A percentile compares a stretch with the other conserved stretches of the same genome.
phyloP scores from a whole-genome alignment of 2,113 vertebrate genomes.

The Notothenia coriiceps region DNA sequence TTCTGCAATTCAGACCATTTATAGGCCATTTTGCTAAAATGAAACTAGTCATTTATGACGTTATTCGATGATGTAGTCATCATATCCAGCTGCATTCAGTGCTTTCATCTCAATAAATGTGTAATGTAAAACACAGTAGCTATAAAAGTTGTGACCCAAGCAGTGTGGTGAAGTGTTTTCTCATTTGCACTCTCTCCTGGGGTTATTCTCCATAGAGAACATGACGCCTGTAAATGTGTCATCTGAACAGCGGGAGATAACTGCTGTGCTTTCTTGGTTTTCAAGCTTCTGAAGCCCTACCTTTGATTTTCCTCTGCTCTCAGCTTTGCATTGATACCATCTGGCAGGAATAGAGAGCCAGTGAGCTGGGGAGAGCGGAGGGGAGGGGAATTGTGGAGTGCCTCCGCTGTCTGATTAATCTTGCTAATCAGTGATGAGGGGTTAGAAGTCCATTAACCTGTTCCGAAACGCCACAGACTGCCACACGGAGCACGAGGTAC shows the following conservation, averaged over 20 bases:
- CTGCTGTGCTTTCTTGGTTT: constrained; percentile 64
- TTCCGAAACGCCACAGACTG: constrained; percentile 56
- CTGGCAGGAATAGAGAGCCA: constrained; percentile 71
- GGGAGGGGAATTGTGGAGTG: constrained; percentile 41
- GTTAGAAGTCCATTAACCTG: constrained; percentile 82
- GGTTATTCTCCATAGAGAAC: constrained; percentile 41
- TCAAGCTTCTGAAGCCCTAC: constrained; percentile 67
- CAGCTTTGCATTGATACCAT: constrained; percentile 76
- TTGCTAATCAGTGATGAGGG: constrained; percentile 77
- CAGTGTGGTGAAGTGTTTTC: constrained; percentile 22
- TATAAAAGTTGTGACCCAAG: constrained; percentile 20
- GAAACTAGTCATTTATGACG: not conserved
- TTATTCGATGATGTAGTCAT: not conserved
- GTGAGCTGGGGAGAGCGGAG: constrained; percentile 29
- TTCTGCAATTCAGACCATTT: not conserved
- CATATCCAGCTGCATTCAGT: not conserved
- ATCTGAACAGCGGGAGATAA: constrained; percentile 74
- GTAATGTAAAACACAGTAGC: not conserved
- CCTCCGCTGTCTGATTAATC: constrained; percentile 77
- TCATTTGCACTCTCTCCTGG: constrained; percentile 40
- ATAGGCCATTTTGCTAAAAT: not conserved
- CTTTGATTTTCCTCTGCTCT: constrained; percentile 73
- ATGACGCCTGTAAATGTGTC: constrained; percentile 62
- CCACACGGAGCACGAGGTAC: constrained; percentile 27
- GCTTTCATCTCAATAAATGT: not conserved